Conservation (phyloP, 2,113 vertebrate genomes). For the Zosterops pallidus region DNA sequence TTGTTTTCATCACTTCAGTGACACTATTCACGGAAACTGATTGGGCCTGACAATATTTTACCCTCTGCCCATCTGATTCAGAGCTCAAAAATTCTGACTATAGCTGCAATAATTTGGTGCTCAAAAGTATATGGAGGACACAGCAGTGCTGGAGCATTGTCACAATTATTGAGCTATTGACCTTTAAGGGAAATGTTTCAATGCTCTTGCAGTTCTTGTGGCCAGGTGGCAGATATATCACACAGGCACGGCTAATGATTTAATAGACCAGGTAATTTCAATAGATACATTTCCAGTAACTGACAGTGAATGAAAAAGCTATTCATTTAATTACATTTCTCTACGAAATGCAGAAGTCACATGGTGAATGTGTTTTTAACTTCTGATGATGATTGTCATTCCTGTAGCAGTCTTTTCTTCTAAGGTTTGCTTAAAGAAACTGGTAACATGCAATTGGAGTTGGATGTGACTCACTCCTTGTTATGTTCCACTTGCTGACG, state of each 20-base stretch:
- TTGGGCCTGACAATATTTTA: background rate
- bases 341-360: background rate
- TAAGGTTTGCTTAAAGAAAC: background rate
- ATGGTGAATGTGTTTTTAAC: background rate
- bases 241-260: background rate
- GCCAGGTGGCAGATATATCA: background rate
- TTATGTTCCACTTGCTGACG: background rate
- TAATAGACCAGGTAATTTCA: background rate
- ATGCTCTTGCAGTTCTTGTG: background rate
- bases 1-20: background rate
- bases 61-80: background rate
- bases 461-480: background rate
- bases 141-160: background rate
- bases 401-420: background rate
- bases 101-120: background rate
- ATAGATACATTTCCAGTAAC: fast-evolving
- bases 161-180: background rate
- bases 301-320: background rate
- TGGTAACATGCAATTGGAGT: background rate
- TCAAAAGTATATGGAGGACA: background rate
- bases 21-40: background rate
- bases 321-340: background rate
- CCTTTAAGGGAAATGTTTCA: background rate
- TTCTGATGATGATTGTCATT: background rate
- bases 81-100: background rate